Evolutionary conservation across 1,140 invertebrate genomes (phyloP).

Genomic region (Zaprionus nigranus): DNA sequence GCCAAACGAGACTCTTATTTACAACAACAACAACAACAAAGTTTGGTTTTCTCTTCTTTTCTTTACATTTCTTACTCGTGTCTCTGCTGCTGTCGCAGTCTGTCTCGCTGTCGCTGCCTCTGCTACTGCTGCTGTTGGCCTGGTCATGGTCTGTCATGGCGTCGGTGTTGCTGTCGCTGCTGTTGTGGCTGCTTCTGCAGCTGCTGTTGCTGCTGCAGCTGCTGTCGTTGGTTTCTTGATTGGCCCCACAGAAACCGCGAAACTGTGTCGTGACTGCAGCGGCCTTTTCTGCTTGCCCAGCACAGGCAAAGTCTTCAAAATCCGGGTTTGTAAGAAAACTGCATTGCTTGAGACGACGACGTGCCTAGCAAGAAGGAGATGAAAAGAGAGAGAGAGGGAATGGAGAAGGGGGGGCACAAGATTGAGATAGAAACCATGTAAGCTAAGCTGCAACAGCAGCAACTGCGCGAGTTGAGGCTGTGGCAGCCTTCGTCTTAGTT

Average conservation of each 20-base stretch:
- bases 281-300: conserved; percentile 78
- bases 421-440: conserved; percentile 30
- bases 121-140: conserved; percentile 60
- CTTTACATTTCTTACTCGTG: conserved; percentile 17
- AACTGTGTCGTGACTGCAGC: conserved; percentile 68
- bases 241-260: conserved; percentile 40
- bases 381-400: neutral
- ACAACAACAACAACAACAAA: too few relatives aligned
- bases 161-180: conserved; percentile 56
- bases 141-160: conserved; percentile 54
- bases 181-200: neutral
- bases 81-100: neutral
- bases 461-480: conserved; percentile 1
- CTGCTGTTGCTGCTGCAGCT: conserved; percentile 3
- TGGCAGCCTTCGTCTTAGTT: conserved; percentile 52
- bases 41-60: conserved; percentile 32
- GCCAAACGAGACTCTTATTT: conserved; percentile 36
- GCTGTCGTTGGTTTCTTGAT: conserved; percentile 49
- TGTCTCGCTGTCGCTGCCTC: neutral
- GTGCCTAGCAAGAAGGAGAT: conserved; percentile 18
- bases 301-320: conserved; percentile 81
- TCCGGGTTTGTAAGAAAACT: conserved; percentile 81
- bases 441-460: conserved; percentile 24
- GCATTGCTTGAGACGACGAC: conserved; percentile 55
- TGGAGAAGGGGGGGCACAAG: neutral